Evolutionary conservation across 2,797 vertebrate genomes (phyloP), one percentile per base, ranked within the genome.

Genomic region (Anas flavirostris): DNA sequence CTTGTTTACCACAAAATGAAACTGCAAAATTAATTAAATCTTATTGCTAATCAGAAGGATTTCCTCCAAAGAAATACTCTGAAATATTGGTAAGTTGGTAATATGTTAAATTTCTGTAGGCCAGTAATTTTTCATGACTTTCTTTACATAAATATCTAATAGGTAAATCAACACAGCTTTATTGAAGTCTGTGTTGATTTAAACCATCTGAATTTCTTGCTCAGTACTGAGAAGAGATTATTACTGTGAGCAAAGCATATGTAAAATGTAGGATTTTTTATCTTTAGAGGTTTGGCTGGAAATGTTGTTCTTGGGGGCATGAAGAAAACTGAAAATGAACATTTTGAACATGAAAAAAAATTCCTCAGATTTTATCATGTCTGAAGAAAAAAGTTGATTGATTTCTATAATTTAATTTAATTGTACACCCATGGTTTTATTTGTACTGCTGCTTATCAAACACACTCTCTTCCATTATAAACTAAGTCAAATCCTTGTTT

Each of bases 181-280:
- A 95, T 92, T 88, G 92, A 95, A 95, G 87, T 93, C 95, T 95
- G 59, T 94, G 93, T 92, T 96, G 85, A 94, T 90, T 96, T 92
- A 94, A 96, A 80, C 77, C 89, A 94, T 93, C 85, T 96, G 91
- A 96, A 93, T 37, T 82, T 91, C 92, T 91, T 82, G 90, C 94
- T 94, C 67, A 84, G 48, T 88, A 82, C n/a, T 82, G 29, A 92
- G 55, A 78, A 88, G 46, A 91, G 25, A 93, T 48, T 86, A 90
- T 95, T 96, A 92, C 79, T 97, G 60, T 55, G 86, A 91, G 85
- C 7, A 95, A 95, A 93, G 85, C 63, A 74, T 63, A 90, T 18
- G 1, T 82, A 94, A 94, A 93, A 93, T 74, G 70, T 58, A 86
- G 60, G 92, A 53, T 94, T 90, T 90, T 94, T 96, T 91, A 92